phyloP scores from a whole-genome alignment of 2,888 invertebrate genomes.

The Watsonalla cultraria region DNA sequence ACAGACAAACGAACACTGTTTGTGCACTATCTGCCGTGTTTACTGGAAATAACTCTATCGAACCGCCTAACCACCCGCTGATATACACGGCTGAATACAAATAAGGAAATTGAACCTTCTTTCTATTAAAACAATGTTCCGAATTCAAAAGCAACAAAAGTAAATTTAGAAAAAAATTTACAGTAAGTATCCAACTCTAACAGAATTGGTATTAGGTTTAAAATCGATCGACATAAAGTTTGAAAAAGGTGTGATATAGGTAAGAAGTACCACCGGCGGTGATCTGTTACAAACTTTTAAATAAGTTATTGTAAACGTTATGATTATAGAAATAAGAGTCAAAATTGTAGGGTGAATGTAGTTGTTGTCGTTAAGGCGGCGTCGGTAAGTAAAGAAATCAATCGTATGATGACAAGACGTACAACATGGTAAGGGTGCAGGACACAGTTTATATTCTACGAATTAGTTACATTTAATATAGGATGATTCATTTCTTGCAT shows the following conservation, averaged over 20 bases:
- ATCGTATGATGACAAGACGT: slow-evolving; percentile 47
- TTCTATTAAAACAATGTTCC: slow-evolving; percentile 10
- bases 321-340: slow-evolving; percentile 11
- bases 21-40: slow-evolving; percentile 35
- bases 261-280: slow-evolving; percentile 54
- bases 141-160: background rate
- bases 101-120: slow-evolving; percentile 10
- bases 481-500: background rate
- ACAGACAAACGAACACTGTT: slow-evolving; percentile 39
- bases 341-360: slow-evolving; percentile 8
- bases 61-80: slow-evolving; percentile 52
- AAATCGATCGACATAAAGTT: slow-evolving; percentile 5
- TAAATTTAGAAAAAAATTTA: too few species aligned
- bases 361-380: slow-evolving; percentile 18
- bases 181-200: slow-evolving; percentile 5
- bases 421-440: slow-evolving; percentile 32
- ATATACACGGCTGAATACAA: slow-evolving; percentile 31
- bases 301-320: slow-evolving; percentile 18
- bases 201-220: slow-evolving; percentile 2
- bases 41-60: slow-evolving; percentile 57
- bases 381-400: slow-evolving; percentile 32
- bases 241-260: slow-evolving; percentile 58
- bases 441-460: slow-evolving; percentile 11
- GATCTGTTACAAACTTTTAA: slow-evolving; percentile 18
- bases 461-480: background rate